These are phyloP conservation scores for Porites rus DNA, from an alignment of 92 coral and sea anemone genomes.

Conservation along the genomic window DNA sequence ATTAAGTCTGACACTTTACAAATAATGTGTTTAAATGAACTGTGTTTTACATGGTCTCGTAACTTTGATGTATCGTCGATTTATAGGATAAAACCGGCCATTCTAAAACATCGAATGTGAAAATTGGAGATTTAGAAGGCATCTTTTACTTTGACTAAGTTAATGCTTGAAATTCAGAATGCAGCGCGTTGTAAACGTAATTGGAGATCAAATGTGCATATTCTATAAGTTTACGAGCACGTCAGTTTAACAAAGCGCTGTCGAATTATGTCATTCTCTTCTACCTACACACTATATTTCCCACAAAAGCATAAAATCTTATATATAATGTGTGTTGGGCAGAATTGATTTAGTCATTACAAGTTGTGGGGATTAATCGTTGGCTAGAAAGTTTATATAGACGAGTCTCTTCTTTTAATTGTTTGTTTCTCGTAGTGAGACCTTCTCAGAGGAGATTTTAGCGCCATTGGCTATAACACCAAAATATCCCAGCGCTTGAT, in stretches of 20 bases:
- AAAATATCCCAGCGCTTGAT: constrained; percentile 69
- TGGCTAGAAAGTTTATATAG: background rate
- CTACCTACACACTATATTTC: background rate
- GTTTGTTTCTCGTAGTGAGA: constrained; percentile 42
- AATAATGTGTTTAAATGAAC: background rate
- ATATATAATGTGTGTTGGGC: background rate
- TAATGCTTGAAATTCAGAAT: background rate
- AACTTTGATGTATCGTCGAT: background rate
- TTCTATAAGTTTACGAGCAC: background rate
- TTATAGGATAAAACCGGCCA: background rate
- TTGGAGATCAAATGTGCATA: background rate
- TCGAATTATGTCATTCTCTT: background rate
- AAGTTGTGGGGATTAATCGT: background rate
- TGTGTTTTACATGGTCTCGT: background rate
- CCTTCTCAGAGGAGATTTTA: constrained; percentile 12
- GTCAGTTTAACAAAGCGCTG: background rate
- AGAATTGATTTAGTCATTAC: background rate
- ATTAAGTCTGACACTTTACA: background rate
- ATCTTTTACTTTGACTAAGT: background rate
- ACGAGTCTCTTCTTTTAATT: constrained; percentile 13
- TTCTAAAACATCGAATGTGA: background rate
- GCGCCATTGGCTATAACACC: constrained; percentile 54
- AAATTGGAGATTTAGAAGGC: background rate
- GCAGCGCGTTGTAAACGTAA: background rate
- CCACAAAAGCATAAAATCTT: background rate